These are phyloP conservation scores for Pyralis farinalis DNA, from an alignment of 2,888 invertebrate genomes.

Conservation along the genomic window DNA sequence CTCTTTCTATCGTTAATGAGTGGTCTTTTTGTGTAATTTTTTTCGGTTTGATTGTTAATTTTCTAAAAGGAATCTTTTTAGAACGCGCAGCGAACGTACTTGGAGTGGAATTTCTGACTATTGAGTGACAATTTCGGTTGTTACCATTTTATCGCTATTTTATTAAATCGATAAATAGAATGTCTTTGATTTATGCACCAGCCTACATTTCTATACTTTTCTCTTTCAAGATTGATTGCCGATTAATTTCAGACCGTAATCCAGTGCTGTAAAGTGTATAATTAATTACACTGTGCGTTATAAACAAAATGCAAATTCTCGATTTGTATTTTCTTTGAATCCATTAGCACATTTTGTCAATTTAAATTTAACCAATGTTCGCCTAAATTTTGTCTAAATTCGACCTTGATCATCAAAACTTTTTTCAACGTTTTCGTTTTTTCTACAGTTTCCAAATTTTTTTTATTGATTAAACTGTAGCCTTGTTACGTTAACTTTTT, in stretches of 20 bases:
- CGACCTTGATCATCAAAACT: no score
- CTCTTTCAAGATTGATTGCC: background rate
- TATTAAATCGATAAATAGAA: conserved; percentile 5
- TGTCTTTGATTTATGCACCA: background rate
- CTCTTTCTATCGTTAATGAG: conserved; percentile 41
- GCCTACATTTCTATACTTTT: background rate
- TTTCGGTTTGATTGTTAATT: conserved; percentile 19
- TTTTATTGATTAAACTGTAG: no score
- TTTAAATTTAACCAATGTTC: no score
- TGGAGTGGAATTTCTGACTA: background rate
- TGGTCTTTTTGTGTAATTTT: conserved; percentile 16
- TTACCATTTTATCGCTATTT: background rate
- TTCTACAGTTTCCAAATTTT: no score
- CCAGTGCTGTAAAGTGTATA: no score
- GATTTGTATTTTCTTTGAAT: no score
- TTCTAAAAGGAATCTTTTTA: conserved; percentile 42
- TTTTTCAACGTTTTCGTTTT: no score
- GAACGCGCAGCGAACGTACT: conserved; percentile 17
- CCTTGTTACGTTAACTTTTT: no score
- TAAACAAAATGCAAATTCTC: no score
- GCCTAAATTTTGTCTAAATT: no score
- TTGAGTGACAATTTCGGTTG: background rate
- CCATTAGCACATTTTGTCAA: no score
- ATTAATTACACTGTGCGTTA: no score
- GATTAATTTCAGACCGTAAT: background rate